Percentiles rank a stretch among this genome's conserved stretches.
These are phyloP conservation scores for Melanogrammus aeglefinus DNA, from an alignment of 2,797 vertebrate genomes.

Conservation along the genomic window DNA sequence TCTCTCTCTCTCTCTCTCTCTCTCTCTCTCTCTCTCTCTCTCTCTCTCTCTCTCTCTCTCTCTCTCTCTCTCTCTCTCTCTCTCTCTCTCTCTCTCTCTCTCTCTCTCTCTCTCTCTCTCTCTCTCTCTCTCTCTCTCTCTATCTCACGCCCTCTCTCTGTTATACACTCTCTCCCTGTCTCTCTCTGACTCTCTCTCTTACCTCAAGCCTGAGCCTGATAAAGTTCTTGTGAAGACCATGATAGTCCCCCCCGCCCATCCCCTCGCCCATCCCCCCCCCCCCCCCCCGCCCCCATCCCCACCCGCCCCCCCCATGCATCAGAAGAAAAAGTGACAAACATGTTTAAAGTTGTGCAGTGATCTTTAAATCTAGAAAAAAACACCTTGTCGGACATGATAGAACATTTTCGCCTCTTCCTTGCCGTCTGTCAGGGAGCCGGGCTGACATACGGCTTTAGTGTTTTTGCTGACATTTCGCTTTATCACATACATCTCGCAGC, in stretches of 20 bases:
- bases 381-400: conserved; percentile 99
- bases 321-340: conserved; percentile 97
- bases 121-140: too few relatives aligned
- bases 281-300: conserved; percentile 27
- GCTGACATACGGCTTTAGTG: conserved; percentile 94
- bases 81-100: too few relatives aligned
- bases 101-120: too few relatives aligned
- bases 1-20: too few relatives aligned
- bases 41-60: too few relatives aligned
- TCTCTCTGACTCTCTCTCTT: conserved; percentile 19
- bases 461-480: conserved; percentile 99
- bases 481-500: conserved; percentile 92
- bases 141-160: conserved; percentile 5
- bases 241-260: conserved; percentile 75
- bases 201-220: conserved; percentile 83
- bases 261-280: too few relatives aligned
- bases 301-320: conserved; percentile 68
- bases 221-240: conserved; percentile 98
- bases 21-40: too few relatives aligned
- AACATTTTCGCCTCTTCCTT: conserved; percentile 98
- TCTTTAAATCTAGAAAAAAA: conserved; percentile 99
- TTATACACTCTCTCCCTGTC: conserved; percentile 32
- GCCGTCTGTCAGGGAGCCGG: conserved; percentile 91
- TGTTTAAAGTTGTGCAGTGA: conserved; percentile 99
- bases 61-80: too few relatives aligned